A percentile compares a stretch with the other conserved stretches of the same genome.
Conservation (phyloP, 1,140 invertebrate genomes). For the Chironomus tepperi region DNA sequence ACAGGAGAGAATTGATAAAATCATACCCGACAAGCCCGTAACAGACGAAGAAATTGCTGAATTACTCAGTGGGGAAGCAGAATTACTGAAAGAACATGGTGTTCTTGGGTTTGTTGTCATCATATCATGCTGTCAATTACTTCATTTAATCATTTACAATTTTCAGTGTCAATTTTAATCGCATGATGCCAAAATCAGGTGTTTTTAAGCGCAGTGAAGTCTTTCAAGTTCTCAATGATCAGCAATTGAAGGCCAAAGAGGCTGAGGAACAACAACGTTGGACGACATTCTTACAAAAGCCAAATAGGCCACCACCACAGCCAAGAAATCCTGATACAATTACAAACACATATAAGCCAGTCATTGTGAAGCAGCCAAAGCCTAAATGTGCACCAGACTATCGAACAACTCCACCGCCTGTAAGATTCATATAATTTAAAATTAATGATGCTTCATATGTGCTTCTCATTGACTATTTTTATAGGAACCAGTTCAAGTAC, state of each 20-base stretch:
- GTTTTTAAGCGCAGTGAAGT: constrained; percentile 60
- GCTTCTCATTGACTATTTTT: neutral
- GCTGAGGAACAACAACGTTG: constrained; percentile 51
- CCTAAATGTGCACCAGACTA: constrained; percentile 39
- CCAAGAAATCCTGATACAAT: constrained; percentile 38
- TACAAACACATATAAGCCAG: constrained; percentile 42
- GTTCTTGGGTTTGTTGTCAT: constrained; percentile 50
- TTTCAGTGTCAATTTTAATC: constrained; percentile 54
- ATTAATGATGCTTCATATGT: neutral
- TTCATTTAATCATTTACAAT: neutral
- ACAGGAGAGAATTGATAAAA: constrained; percentile 15
- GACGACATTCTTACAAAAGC: constrained; percentile 63
- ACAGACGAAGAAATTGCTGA: constrained; percentile 58
- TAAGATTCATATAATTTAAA: constrained; percentile 13
- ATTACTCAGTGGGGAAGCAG: constrained; percentile 55
- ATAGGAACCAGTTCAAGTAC: constrained; percentile 20
- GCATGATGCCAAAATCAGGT: constrained; percentile 52
- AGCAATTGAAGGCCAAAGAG: constrained; percentile 40
- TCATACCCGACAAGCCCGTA: constrained; percentile 39
- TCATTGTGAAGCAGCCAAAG: constrained; percentile 44
- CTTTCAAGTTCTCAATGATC: constrained; percentile 52
- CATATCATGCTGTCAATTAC: too few species aligned
- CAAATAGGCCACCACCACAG: constrained; percentile 51
- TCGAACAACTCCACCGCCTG: constrained; percentile 26
- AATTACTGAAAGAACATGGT: constrained; percentile 54